phyloP scores from a whole-genome alignment of 2,888 invertebrate species.

The Scaptomyza flava region DNA sequence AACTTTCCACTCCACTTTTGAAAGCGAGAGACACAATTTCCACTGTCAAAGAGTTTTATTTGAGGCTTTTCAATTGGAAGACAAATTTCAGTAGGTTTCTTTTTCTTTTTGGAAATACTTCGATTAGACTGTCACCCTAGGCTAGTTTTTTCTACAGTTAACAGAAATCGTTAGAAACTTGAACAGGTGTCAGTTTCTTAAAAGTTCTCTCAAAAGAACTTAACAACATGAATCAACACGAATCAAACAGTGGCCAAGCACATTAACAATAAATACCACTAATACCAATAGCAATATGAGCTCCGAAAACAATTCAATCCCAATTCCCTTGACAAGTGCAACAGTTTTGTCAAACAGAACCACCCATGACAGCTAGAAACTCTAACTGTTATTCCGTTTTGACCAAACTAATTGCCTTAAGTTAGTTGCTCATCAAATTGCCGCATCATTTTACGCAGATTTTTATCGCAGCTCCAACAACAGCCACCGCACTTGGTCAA shows the following conservation, averaged over 20 bases:
- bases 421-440: slow-evolving; percentile 79
- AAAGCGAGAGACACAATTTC: slow-evolving; percentile 22
- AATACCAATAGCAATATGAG: slow-evolving; percentile 13
- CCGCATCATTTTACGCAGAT: slow-evolving; percentile 77
- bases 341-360: slow-evolving; percentile 47
- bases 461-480: slow-evolving; percentile 65
- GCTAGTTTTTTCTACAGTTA: slow-evolving; percentile 7
- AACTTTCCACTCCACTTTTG: slow-evolving; percentile 4
- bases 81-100: background rate
- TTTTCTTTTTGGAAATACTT: slow-evolving; percentile 2
- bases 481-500: slow-evolving; percentile 30
- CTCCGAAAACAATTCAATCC: slow-evolving; percentile 19
- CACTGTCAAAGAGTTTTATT: slow-evolving; percentile 30
- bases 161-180: background rate
- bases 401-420: slow-evolving; percentile 74
- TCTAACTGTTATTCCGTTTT: slow-evolving; percentile 30
- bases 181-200: slow-evolving; percentile 1
- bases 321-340: slow-evolving; percentile 27
- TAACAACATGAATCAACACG: too few species aligned
- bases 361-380: slow-evolving; percentile 40
- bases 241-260: slow-evolving; percentile 52
- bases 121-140: slow-evolving; percentile 9
- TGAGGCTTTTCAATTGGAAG: slow-evolving; percentile 8
- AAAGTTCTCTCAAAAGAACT: background rate
- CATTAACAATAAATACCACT: slow-evolving; percentile 60